Evolutionary conservation across 2,797 vertebrate species (phyloP).

Genomic region (Gephyroberyx darwinii): DNA sequence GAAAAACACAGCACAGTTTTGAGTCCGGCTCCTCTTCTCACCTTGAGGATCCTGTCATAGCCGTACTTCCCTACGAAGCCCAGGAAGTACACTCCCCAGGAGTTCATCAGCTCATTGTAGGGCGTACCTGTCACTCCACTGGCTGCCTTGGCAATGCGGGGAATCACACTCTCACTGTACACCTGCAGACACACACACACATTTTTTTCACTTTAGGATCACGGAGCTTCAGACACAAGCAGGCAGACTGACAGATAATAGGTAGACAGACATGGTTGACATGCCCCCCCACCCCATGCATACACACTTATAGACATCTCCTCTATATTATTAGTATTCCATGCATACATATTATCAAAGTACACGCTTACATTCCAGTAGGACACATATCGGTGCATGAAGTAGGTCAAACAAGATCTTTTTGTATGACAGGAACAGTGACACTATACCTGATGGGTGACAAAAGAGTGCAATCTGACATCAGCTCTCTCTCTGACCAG

Average conservation of each 20-base stretch:
- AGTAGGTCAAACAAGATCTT: no score
- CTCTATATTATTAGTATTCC: not conserved
- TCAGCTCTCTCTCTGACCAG: conserved; percentile 81
- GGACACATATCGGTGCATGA: no score
- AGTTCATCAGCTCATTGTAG: conserved; percentile 85
- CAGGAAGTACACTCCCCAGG: conserved; percentile 83
- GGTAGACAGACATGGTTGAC: not conserved
- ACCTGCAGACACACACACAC: conserved; percentile 66
- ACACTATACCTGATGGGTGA: conserved; percentile 79
- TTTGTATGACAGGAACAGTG: not conserved
- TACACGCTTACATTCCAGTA: no score
- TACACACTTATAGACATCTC: not conserved
- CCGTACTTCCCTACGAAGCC: conserved; percentile 83
- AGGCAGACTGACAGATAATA: conserved; percentile 8
- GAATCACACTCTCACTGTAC: conserved; percentile 82
- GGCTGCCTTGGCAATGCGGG: conserved; percentile 81
- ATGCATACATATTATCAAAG: not conserved
- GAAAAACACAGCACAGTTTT: conserved; percentile 9
- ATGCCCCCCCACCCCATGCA: not conserved
- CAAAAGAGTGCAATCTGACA: conserved; percentile 81
- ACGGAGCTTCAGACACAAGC: conserved; percentile 4
- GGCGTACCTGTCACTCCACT: conserved; percentile 82
- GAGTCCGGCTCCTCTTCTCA: conserved; percentile 40
- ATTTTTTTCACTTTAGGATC: conserved; percentile 3
- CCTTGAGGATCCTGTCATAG: conserved; percentile 83